Percentiles rank a stretch among this genome's conserved stretches.
Conservation (phyloP, 2,888 invertebrate genomes). For the Drosophila anceps region DNA sequence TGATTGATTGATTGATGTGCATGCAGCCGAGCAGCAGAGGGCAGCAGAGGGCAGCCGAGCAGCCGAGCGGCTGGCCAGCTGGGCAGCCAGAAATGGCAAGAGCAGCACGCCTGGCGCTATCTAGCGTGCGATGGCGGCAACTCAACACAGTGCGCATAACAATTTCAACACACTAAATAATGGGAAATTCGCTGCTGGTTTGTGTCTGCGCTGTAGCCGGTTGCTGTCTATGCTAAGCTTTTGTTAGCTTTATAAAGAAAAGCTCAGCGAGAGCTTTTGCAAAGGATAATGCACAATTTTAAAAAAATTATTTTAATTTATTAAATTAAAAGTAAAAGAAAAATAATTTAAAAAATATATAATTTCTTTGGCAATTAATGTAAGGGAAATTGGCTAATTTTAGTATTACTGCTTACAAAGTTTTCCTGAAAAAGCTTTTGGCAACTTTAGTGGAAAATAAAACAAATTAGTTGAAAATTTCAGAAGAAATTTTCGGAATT, state of each 20-base stretch:
- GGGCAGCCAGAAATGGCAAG: background rate
- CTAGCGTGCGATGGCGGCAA: constrained; percentile 7
- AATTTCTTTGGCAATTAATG: too few species aligned
- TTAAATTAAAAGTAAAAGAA: too few species aligned
- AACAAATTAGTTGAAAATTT: too few species aligned
- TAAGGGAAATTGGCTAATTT: too few species aligned
- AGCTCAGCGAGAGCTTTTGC: background rate
- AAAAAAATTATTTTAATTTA: too few species aligned
- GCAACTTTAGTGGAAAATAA: too few species aligned
- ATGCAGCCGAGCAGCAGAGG: constrained; percentile 1
- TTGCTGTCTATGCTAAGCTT: constrained; percentile 1
- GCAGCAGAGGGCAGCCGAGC: background rate
- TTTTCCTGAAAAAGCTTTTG: too few species aligned
- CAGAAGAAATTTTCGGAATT: too few species aligned
- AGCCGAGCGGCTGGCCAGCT: background rate
- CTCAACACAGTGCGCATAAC: constrained; percentile 48
- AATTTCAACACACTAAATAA: constrained; percentile 48
- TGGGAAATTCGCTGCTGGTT: constrained; percentile 48
- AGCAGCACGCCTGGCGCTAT: constrained; percentile 42
- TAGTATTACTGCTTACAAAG: too few species aligned
- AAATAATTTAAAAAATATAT: too few species aligned
- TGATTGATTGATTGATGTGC: constrained; percentile 24
- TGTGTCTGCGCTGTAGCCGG: constrained; percentile 17
- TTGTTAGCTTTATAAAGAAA: background rate
- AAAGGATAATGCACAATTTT: too few species aligned